Percentiles rank a stretch among this genome's conserved stretches.
phyloP scores from a whole-genome alignment of 2,113 vertebrate species.

The Lophochroa leadbeateri region DNA sequence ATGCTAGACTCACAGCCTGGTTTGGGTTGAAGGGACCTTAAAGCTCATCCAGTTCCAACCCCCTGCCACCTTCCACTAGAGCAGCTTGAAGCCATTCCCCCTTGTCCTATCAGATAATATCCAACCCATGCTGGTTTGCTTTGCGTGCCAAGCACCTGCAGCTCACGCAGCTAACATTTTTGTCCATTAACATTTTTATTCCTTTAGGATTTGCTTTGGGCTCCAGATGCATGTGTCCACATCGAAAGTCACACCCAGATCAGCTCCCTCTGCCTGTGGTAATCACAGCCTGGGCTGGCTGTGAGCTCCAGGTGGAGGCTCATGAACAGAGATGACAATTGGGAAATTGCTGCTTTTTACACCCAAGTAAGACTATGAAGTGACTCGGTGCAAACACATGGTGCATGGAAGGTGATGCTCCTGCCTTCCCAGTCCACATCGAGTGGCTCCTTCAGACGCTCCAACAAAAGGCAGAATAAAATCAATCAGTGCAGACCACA shows the following conservation, averaged over 20 bases:
- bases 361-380: not conserved
- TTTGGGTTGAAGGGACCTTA: not conserved
- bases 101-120: not conserved
- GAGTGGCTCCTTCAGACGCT: not conserved
- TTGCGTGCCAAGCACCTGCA: not conserved
- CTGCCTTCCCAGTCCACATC: not conserved
- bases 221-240: accelerated
- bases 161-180: not conserved
- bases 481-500: not conserved
- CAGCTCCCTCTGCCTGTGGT: not conserved
- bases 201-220: not conserved
- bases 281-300: not conserved
- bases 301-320: accelerated
- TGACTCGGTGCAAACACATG: not conserved
- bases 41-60: accelerated
- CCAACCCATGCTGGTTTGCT: not conserved
- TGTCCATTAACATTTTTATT: not conserved
- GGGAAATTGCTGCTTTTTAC: not conserved
- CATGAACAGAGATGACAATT: accelerated
- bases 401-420: not conserved
- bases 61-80: not conserved
- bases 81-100: not conserved
- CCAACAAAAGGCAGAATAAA: not conserved
- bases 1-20: not conserved
- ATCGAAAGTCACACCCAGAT: accelerated